Percentiles rank a stretch among this genome's conserved stretches.
These are phyloP conservation scores for Ophioninae sp. DNA, from an alignment of 2,888 invertebrate genomes.

Conservation along the genomic window DNA sequence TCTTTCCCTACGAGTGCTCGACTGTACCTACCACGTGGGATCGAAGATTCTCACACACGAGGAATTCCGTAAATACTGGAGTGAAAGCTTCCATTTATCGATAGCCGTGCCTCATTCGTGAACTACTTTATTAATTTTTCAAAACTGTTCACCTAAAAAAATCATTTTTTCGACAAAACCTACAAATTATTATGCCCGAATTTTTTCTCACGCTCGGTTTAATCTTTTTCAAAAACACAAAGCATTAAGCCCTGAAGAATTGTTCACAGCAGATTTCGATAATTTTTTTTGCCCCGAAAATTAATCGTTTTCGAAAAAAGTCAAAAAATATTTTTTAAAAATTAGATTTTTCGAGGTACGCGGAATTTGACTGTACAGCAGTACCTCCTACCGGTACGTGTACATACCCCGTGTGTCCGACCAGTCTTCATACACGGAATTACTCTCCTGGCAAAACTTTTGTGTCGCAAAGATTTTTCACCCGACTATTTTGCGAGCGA, in stretches of 20 bases:
- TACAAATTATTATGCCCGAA: no score
- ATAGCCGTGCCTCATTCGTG: no score
- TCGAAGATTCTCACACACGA: slow-evolving; percentile 53
- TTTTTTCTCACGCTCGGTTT: no score
- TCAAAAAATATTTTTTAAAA: background rate
- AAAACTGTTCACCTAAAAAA: no score
- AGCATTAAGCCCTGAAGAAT: no score
- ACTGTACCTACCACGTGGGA: background rate
- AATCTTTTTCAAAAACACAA: no score
- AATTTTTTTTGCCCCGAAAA: no score
- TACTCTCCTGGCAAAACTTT: slow-evolving; percentile 42
- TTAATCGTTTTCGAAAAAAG: no score
- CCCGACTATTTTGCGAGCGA: slow-evolving; percentile 40
- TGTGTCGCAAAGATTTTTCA: slow-evolving; percentile 28
- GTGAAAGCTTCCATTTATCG: slow-evolving; percentile 3
- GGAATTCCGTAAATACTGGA: slow-evolving; percentile 45
- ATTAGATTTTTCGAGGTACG: background rate
- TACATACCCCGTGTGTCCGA: slow-evolving; percentile 4
- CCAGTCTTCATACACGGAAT: slow-evolving; percentile 15
- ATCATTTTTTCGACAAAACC: no score
- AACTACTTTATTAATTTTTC: no score
- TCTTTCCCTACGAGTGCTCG: slow-evolving; percentile 12
- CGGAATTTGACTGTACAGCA: slow-evolving; percentile 15
- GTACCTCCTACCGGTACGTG: background rate
- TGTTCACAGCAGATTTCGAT: no score